These are phyloP conservation scores for Ifrita kowaldi DNA, from an alignment of 2,113 vertebrate genomes.

Conservation along the genomic window DNA sequence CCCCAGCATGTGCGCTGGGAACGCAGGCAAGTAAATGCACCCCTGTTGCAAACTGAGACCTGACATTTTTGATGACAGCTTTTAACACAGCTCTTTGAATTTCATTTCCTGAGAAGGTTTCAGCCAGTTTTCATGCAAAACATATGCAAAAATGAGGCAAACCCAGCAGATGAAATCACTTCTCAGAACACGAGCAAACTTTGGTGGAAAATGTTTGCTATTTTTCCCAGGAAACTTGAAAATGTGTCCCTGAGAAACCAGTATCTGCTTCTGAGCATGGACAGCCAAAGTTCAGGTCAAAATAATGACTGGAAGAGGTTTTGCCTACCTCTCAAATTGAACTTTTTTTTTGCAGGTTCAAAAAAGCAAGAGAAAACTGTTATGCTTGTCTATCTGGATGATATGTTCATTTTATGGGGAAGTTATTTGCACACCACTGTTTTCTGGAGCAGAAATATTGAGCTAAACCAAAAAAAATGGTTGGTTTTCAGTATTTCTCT, in stretches of 20 bases:
- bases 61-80: slow-evolving; percentile 33
- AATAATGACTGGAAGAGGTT: not conserved
- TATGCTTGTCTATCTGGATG: not conserved
- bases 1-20: not conserved
- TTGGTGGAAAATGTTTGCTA: not conserved
- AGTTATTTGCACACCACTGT: not conserved
- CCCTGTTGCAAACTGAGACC: slow-evolving; percentile 16
- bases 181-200: not conserved
- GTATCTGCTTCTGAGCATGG: not conserved
- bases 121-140: slow-evolving; percentile 20
- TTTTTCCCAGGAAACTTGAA: not conserved
- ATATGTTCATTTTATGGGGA: not conserved
- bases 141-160: slow-evolving; percentile 26
- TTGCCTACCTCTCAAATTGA: not conserved
- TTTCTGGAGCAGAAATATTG: not conserved
- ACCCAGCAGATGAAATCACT: not conserved
- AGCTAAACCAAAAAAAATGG: not conserved
- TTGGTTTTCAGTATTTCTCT: not conserved
- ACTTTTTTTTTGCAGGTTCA: not conserved
- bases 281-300: not conserved
- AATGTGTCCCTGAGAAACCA: not conserved
- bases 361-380: not conserved
- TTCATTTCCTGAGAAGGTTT: slow-evolving; percentile 50
- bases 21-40: not conserved
- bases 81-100: slow-evolving; percentile 25